phyloP scores from a whole-genome alignment of 1,140 invertebrate genomes.

The Sycophaga agraensis region DNA sequence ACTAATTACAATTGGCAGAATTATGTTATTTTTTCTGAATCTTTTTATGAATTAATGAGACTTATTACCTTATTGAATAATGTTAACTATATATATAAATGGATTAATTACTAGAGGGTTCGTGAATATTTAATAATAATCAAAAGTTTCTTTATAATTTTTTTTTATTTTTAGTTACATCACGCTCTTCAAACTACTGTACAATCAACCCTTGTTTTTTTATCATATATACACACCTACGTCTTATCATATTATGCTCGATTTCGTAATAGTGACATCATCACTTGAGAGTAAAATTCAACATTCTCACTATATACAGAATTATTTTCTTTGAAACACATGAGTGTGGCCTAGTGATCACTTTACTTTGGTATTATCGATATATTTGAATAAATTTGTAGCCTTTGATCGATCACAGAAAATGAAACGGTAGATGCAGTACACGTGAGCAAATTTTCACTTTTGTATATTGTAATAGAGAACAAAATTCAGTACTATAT shows the following conservation, averaged over 20 bases:
- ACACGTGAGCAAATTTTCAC: not conserved
- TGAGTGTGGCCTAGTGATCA: not conserved
- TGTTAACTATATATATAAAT: too few relatives aligned
- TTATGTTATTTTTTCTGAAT: too few relatives aligned
- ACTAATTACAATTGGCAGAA: too few relatives aligned
- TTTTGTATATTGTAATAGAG: not conserved
- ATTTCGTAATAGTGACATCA: slow-evolving; percentile 33
- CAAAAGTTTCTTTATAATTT: slow-evolving; percentile 1
- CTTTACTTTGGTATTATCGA: slow-evolving; percentile 6
- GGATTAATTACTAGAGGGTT: too few relatives aligned
- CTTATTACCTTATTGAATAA: too few relatives aligned
- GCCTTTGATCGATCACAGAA: slow-evolving; percentile 1
- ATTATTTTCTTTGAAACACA: not conserved
- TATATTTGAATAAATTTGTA: not conserved
- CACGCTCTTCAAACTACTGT: slow-evolving; percentile 37
- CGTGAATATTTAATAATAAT: too few relatives aligned
- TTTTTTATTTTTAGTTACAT: slow-evolving; percentile 31
- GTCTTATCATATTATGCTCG: slow-evolving; percentile 14
- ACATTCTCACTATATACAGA: not conserved
- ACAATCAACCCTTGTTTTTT: slow-evolving; percentile 34
- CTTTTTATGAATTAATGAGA: too few relatives aligned
- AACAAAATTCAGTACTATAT: not conserved
- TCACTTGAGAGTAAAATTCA: slow-evolving; percentile 12
- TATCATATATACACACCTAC: slow-evolving; percentile 33
- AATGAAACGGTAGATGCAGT: not conserved